These are phyloP conservation scores for Saimiri boliviensis DNA, from an alignment of 2,113 vertebrate species.

Conservation along the genomic window DNA sequence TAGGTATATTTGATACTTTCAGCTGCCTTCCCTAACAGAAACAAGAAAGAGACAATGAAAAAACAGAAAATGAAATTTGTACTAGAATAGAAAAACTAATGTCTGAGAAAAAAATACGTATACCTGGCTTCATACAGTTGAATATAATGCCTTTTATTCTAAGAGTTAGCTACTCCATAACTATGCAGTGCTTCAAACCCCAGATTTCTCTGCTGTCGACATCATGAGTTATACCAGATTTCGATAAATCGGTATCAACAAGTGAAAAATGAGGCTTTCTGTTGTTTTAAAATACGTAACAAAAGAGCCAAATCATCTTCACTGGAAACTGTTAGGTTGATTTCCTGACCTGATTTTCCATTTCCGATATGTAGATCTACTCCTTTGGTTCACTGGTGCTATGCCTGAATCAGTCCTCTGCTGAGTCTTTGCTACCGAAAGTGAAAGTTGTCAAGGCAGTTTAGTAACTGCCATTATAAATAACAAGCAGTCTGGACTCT, in stretches of 20 bases:
- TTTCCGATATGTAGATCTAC: background rate
- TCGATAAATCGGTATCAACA: background rate
- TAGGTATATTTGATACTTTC: background rate
- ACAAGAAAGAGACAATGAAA: background rate
- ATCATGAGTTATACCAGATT: background rate
- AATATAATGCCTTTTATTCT: background rate
- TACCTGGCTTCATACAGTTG: background rate
- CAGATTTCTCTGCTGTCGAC: background rate
- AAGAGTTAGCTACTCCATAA: background rate
- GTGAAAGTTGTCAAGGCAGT: constrained; percentile 41
- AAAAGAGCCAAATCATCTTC: background rate
- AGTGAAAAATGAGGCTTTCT: background rate
- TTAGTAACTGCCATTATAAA: constrained; percentile 53
- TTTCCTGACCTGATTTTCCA: background rate
- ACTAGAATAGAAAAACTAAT: constrained; percentile 8
- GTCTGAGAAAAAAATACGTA: background rate
- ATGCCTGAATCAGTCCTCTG: background rate
- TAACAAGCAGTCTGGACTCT: constrained; percentile 17
- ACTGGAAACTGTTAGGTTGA: background rate
- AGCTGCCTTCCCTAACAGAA: background rate
- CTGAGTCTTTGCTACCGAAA: constrained; percentile 19
- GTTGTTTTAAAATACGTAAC: background rate
- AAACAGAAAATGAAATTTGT: constrained; percentile 15
- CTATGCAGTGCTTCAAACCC: background rate
- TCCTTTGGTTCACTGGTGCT: background rate